Conservation (phyloP, 2,113 vertebrate species). For the Phodopus roborovskii region DNA sequence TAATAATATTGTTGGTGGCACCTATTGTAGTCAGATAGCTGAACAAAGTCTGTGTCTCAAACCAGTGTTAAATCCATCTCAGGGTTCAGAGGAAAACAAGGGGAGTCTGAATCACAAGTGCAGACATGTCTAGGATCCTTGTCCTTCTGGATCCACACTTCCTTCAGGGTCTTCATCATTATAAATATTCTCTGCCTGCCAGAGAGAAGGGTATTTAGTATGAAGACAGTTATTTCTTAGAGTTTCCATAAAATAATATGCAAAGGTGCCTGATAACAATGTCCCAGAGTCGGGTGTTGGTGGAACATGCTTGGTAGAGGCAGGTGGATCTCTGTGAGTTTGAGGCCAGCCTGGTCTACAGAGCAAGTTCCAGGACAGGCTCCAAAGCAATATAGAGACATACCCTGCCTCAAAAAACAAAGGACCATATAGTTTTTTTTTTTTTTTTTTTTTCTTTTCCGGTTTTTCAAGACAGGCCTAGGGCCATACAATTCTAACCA, state of each 20-base stretch:
- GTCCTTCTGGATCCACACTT: conserved; percentile 95
- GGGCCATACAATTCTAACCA: not conserved
- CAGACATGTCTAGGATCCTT: conserved; percentile 86
- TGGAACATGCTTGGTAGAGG: too few relatives aligned
- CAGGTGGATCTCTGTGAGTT: too few relatives aligned
- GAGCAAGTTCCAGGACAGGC: too few relatives aligned
- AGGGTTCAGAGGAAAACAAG: conserved; percentile 78
- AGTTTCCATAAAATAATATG: conserved; percentile 14
- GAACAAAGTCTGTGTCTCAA: conserved; percentile 86
- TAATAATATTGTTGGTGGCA: conserved; percentile 69
- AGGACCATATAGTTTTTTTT: too few relatives aligned
- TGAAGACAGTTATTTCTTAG: not conserved
- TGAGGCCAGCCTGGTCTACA: too few relatives aligned
- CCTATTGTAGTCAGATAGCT: conserved; percentile 77
- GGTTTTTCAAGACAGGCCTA: not conserved
- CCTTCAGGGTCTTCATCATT: conserved; percentile 99
- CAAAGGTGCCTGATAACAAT: not conserved
- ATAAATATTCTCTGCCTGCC: conserved; percentile 99
- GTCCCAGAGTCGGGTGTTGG: too few relatives aligned
- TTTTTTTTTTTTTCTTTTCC: too few relatives aligned
- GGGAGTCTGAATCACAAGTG: conserved; percentile 78
- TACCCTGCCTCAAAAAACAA: too few relatives aligned
- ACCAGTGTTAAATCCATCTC: conserved; percentile 86
- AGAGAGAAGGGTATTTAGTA: conserved; percentile 45
- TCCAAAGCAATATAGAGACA: too few relatives aligned